Percentiles rank a stretch among this genome's conserved stretches.
These are phyloP conservation scores for Bombus fervidus DNA, from an alignment of 1,140 invertebrate species.

Conservation along the genomic window DNA sequence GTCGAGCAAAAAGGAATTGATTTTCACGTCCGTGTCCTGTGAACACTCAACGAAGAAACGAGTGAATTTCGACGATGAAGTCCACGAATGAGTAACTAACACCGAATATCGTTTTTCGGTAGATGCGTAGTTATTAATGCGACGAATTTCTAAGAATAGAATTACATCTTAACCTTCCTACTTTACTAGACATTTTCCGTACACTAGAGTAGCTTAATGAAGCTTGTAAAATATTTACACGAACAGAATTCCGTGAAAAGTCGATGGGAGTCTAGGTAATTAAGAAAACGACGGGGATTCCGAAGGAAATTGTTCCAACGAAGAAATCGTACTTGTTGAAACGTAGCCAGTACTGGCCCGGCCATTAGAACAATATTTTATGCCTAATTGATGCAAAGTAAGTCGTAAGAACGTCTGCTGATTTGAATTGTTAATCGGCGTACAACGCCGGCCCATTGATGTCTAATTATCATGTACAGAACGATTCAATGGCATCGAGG, in stretches of 20 bases:
- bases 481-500: slow-evolving; percentile 25
- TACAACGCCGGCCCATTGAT: slow-evolving; percentile 29
- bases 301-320: background rate
- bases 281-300: background rate
- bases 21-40: slow-evolving; percentile 44
- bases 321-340: background rate
- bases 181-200: background rate
- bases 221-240: background rate
- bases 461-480: slow-evolving; percentile 53
- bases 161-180: background rate
- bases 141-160: background rate
- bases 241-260: background rate
- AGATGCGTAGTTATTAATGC: background rate
- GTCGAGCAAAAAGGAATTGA: slow-evolving; percentile 58
- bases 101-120: background rate
- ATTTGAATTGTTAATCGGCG: slow-evolving; percentile 56
- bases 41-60: slow-evolving; percentile 18
- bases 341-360: slow-evolving; percentile 7
- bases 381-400: slow-evolving; percentile 57
- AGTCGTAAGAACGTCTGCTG: slow-evolving; percentile 43
- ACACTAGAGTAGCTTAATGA: too few species aligned
- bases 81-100: background rate
- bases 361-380: slow-evolving; percentile 43
- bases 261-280: background rate
- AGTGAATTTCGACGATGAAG: slow-evolving; percentile 14